These are phyloP conservation scores for Actinernus sp. DNA, from an alignment of 92 coral and sea anemone species.

Conservation along the genomic window DNA sequence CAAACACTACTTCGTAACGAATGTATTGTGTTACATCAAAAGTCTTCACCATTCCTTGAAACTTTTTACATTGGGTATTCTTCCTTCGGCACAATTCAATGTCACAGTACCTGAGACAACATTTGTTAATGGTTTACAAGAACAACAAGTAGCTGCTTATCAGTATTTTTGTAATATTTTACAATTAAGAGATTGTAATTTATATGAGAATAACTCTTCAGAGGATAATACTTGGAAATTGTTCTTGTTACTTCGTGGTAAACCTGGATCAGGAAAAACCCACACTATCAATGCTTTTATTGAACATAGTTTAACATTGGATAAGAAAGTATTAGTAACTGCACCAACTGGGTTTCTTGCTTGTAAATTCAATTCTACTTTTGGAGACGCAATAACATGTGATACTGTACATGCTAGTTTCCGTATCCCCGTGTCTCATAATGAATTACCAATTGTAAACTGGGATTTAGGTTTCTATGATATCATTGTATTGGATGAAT, in stretches of 20 bases:
- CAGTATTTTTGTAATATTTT: too few relatives aligned
- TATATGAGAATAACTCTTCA: too few relatives aligned
- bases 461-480: slow-evolving; percentile 36
- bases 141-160: slow-evolving; percentile 1
- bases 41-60: background rate
- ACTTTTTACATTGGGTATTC: slow-evolving; percentile 1
- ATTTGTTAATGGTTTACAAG: background rate
- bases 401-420: slow-evolving; percentile 49
- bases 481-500: slow-evolving; percentile 37
- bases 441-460: slow-evolving; percentile 2
- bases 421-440: slow-evolving; percentile 1
- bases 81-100: background rate
- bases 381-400: background rate
- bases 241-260: background rate
- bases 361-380: slow-evolving; percentile 2
- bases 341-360: slow-evolving; percentile 54
- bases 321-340: slow-evolving; percentile 11
- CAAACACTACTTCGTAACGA: slow-evolving; percentile 1
- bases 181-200: too few relatives aligned
- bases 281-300: slow-evolving; percentile 8
- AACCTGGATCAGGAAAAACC: slow-evolving; percentile 33
- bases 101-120: background rate
- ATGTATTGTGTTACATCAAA: slow-evolving; percentile 9
- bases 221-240: background rate
- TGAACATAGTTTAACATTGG: background rate